A percentile compares a stretch with the other conserved stretches of the same genome.
Conservation (phyloP, 2,113 vertebrate species). For the Rousettus leschenaultii region DNA sequence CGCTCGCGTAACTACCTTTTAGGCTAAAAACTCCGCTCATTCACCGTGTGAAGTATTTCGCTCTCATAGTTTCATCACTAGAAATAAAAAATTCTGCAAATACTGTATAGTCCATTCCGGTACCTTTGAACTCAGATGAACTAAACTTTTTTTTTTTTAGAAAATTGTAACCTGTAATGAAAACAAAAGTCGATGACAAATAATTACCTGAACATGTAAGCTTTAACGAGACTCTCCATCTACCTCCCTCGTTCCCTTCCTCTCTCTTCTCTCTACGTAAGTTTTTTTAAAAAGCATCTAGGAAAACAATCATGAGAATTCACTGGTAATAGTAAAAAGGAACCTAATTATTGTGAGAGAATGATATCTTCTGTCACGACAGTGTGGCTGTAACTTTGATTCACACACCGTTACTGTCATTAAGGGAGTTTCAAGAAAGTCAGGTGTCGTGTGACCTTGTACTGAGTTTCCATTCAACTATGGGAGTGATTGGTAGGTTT, state of each 20-base stretch:
- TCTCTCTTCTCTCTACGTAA: neutral
- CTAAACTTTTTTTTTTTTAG: constrained; percentile 31
- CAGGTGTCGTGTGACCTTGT: too few relatives aligned
- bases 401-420: neutral
- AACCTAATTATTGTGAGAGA: neutral
- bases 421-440: neutral
- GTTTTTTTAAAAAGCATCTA: neutral
- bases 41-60: constrained; percentile 59
- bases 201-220: neutral
- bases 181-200: constrained; percentile 37
- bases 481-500: rapidly evolving
- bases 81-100: constrained; percentile 40
- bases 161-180: neutral
- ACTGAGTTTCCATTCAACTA: neutral
- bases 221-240: neutral
- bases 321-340: neutral
- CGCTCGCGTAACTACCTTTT: constrained; percentile 31
- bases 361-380: neutral
- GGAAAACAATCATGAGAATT: neutral
- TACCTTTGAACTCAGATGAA: constrained; percentile 24
- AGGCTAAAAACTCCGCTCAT: constrained; percentile 31
- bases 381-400: too few relatives aligned
- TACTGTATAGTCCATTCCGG: constrained; percentile 4
- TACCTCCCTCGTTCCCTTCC: neutral
- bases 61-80: constrained; percentile 46